Conservation (phyloP, 1,140 invertebrate genomes). For the Platorchestia sp. region DNA sequence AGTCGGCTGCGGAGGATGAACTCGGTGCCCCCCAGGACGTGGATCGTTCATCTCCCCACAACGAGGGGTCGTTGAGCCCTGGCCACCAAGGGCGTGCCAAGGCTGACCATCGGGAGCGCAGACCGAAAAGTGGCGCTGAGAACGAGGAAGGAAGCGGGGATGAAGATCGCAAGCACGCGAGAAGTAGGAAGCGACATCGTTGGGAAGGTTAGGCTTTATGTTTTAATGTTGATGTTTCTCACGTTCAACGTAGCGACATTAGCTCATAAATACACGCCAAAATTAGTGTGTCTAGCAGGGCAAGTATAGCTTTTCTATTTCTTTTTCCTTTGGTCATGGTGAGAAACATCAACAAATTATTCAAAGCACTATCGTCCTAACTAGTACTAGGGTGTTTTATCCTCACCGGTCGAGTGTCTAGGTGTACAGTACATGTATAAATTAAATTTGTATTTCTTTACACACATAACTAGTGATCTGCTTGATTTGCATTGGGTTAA, state of each 20-base stretch:
- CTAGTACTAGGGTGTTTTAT: no score
- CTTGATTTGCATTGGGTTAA: no score
- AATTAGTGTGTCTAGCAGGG: background rate
- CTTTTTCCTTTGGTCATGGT: background rate
- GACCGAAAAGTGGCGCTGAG: background rate
- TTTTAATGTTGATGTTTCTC: background rate
- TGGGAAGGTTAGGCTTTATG: background rate
- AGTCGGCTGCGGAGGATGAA: constrained; percentile 60
- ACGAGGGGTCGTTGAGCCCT: background rate
- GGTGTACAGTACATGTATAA: no score
- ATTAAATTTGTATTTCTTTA: no score
- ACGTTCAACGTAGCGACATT: background rate
- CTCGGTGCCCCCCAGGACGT: constrained; percentile 39
- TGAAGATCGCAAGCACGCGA: background rate
- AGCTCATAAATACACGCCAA: background rate
- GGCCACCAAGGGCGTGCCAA: background rate
- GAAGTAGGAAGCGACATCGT: background rate
- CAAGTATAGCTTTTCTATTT: background rate
- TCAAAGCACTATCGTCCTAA: no score
- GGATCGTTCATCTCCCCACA: background rate
- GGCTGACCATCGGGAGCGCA: background rate
- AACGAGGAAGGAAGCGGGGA: background rate
- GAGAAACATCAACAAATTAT: no score
- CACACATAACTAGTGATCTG: no score
- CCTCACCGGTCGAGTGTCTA: no score